Evolutionary conservation across 2,888 invertebrate genomes (phyloP).

Genomic region (Cremastinae sp.): DNA sequence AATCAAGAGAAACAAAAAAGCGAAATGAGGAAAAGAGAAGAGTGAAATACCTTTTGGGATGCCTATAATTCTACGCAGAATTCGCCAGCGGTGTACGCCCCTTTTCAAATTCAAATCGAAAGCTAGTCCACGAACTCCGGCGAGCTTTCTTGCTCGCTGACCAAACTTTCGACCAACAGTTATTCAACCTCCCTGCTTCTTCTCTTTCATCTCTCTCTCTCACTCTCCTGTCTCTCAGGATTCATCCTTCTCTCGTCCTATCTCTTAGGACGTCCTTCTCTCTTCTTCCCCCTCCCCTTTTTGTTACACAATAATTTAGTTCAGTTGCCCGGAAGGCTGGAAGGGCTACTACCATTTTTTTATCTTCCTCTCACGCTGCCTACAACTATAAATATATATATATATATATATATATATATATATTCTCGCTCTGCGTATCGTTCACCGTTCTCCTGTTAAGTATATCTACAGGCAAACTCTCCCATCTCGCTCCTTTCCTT

Average conservation of each 20-base stretch:
- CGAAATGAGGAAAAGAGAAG: slow-evolving; percentile 19
- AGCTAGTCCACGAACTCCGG: slow-evolving; percentile 53
- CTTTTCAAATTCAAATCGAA: slow-evolving; percentile 68
- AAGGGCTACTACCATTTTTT: slow-evolving; percentile 64
- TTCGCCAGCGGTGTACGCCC: slow-evolving; percentile 53
- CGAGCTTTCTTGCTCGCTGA: slow-evolving; percentile 43
- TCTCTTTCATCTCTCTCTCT: slow-evolving; percentile 56
- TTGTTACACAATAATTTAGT: slow-evolving; percentile 69
- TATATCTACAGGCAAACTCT: slow-evolving; percentile 13
- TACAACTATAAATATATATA: slow-evolving; percentile 54
- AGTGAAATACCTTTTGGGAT: slow-evolving; percentile 46
- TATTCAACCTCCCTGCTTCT: slow-evolving; percentile 39
- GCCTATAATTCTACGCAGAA: slow-evolving; percentile 64
- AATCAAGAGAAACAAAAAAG: slow-evolving; percentile 8
- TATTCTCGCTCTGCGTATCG: slow-evolving; percentile 52
- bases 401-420: too few relatives aligned
- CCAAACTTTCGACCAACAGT: slow-evolving; percentile 50
- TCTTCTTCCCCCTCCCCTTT: slow-evolving; percentile 55
- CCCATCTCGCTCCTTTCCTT: too few relatives aligned
- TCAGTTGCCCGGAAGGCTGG: slow-evolving; percentile 67
- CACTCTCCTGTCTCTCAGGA: too few relatives aligned
- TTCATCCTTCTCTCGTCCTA: too few relatives aligned
- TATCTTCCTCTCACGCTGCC: slow-evolving; percentile 60
- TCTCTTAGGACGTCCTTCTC: slow-evolving; percentile 33
- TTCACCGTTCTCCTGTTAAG: slow-evolving; percentile 35